Evolutionary conservation across 2,797 vertebrate species (phyloP), one percentile per base, ranked within the genome.

Genomic region (Acrossocheilus wenchowensis): DNA sequence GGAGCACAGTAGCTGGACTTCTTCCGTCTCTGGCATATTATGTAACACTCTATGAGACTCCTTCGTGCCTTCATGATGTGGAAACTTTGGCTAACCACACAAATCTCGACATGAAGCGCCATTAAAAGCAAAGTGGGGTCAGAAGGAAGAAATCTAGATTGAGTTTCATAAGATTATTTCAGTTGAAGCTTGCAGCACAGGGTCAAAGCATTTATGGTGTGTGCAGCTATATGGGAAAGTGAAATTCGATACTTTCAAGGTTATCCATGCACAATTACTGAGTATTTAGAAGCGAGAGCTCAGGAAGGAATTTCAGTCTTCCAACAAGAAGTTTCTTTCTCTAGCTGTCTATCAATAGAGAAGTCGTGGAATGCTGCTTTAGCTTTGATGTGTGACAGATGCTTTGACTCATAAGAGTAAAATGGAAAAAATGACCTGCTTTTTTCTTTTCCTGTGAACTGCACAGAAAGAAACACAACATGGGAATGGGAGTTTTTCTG

Each of bases 21-120:
- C 85, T 91, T 82, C 85, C 82, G 86, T 87, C 86, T 93, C 52
- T 90, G 83, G 43, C 26, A 50, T 84, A 89, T 93, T 93, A 93
- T 92, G 91, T 89, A 93, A 92, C 90, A 71, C 86, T 84, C 78
- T 14, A 30, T 30, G 81, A 89, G 78, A 87, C 86, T 80, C 77
- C 79, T 66, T 87, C 90, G 90, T 91, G 91, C 93, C 87, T 93
- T 91, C 91, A 89, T 85, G 91, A 92, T 92, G 92, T 92, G 90
- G 92, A 93, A 94, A 93, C 89, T 90, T 94, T 87, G 87, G 86
- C 91, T 81, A 89, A 88, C 82, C 87, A 84, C 80, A 86, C 85
- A 69, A 83, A 89, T 87, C 87, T 83, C 82, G 64, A 77, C 83
- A 84, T 66, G 71, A 84, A 87, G 77, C 73, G 23, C 81, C 83